Evolutionary conservation across 2,888 invertebrate genomes (phyloP), one percentile per base, ranked within the genome.

Genomic region (Volucella zonaria): DNA sequence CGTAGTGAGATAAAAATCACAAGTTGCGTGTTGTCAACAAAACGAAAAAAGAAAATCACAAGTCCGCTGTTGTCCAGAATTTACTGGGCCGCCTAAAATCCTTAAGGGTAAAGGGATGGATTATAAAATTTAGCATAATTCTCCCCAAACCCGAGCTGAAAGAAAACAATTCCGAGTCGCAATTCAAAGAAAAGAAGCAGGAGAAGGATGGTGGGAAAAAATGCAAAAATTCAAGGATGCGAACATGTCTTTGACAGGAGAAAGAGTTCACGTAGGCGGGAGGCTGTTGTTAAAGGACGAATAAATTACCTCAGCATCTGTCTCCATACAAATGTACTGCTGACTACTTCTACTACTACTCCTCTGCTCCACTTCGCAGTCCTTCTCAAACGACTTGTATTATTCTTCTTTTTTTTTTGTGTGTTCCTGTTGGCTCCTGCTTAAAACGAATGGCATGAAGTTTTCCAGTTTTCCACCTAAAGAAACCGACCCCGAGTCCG

Each of bases 261-360:
- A 38, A 54, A 43, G n/a, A 61, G 47, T 15, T 15, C 8, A 42
- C 2, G 45, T 12, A 38, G 45, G 43, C n/a, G 38, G 51, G 59
- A 31, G 15, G 54, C n/a, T 38, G 54, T 54, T 54, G 38, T 23
- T 38, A 12, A 18, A 40, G 49, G 59, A 51, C 23, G 75, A 67
- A 75, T 67, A 67, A 75, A 75, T 75, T 75, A 75, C 75, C 75
- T 75, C 40, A 59, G 66, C 75, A 67, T 75, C 75, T 67, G 67
- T 59, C 66, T 51, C 54, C 42, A 42, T 42, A 42, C 42, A 47
- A 59, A 47, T 42, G 47, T 49, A 54, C 23, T 31, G 31, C 31
- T 6, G 31, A 31, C 31, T 31, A 31, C 31, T 58, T 47, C 18
- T 6, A 47, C 47, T 49, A 38, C 47, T 54, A 11, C 40, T 56